Evolutionary conservation across 2,797 vertebrate genomes (phyloP).

Genomic region (Peromyscus eremicus): DNA sequence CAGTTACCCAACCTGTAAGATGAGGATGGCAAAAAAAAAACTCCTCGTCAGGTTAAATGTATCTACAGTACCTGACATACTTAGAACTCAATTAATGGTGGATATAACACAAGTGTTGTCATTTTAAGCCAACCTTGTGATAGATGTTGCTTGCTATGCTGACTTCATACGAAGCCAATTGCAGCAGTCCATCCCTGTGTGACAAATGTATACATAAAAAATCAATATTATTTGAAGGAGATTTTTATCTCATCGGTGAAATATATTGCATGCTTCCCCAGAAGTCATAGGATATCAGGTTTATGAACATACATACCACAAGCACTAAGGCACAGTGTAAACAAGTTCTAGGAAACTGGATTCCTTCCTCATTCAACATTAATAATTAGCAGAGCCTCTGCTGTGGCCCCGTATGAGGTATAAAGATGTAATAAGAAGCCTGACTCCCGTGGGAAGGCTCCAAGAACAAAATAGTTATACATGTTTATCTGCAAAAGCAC

Average conservation of each 20-base stretch:
- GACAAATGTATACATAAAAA: constrained; percentile 27
- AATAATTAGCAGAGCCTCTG: background rate
- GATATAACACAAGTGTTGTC: background rate
- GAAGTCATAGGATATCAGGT: background rate
- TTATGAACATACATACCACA: background rate
- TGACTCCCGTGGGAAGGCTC: background rate
- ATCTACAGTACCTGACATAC: background rate
- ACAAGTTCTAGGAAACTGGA: background rate
- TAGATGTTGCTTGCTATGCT: background rate
- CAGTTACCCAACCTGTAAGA: background rate
- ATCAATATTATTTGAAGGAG: constrained; percentile 15
- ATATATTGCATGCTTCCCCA: background rate
- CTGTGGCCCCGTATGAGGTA: background rate
- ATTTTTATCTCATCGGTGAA: constrained; percentile 40
- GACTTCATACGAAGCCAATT: background rate
- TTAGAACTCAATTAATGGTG: background rate
- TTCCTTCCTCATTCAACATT: background rate
- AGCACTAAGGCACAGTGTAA: background rate
- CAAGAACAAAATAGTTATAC: background rate
- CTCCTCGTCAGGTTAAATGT: background rate
- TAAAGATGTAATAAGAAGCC: background rate
- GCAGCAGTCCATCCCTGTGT: background rate
- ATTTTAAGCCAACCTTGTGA: background rate
- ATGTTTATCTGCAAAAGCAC: background rate
- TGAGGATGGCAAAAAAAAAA: background rate